These are phyloP conservation scores for Bellardia pandia DNA, from an alignment of 2,888 invertebrate genomes.

Conservation along the genomic window DNA sequence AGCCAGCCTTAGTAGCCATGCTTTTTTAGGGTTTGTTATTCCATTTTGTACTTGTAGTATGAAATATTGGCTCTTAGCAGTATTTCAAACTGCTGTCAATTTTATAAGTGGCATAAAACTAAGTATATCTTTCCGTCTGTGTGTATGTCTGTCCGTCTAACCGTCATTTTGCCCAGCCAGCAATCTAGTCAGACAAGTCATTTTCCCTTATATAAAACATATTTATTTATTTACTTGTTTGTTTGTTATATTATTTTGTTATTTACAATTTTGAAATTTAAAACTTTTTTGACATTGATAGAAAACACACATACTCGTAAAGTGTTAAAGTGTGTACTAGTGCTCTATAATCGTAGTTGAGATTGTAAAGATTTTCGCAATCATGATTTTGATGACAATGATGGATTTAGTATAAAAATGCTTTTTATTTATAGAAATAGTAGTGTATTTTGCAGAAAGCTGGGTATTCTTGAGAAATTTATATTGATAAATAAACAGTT, in stretches of 20 bases:
- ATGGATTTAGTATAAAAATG: constrained; percentile 60
- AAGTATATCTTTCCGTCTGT: constrained; percentile 24
- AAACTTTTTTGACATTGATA: constrained; percentile 69
- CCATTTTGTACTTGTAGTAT: background rate
- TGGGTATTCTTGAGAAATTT: constrained; percentile 30
- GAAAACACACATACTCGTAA: constrained; percentile 34
- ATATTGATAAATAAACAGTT: constrained; percentile 47
- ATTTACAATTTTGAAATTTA: constrained; percentile 66
- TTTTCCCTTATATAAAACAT: constrained; percentile 4
- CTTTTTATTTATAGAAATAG: background rate
- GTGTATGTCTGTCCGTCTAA: background rate
- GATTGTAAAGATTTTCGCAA: constrained; percentile 55
- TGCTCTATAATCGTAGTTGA: background rate
- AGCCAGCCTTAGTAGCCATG: constrained; percentile 29
- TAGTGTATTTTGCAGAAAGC: background rate
- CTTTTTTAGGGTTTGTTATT: constrained; percentile 3
- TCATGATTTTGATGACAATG: constrained; percentile 66
- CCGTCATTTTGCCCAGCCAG: background rate
- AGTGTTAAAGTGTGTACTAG: constrained; percentile 39
- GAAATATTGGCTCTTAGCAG: constrained; percentile 6
- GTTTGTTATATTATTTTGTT: constrained; percentile 39
- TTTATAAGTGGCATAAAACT: constrained; percentile 59
- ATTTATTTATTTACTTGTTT: constrained; percentile 49
- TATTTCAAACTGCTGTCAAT: constrained; percentile 61
- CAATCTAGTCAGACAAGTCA: background rate